phyloP scores from a whole-genome alignment of 2,888 invertebrate species.

The Hipparchia semele region DNA sequence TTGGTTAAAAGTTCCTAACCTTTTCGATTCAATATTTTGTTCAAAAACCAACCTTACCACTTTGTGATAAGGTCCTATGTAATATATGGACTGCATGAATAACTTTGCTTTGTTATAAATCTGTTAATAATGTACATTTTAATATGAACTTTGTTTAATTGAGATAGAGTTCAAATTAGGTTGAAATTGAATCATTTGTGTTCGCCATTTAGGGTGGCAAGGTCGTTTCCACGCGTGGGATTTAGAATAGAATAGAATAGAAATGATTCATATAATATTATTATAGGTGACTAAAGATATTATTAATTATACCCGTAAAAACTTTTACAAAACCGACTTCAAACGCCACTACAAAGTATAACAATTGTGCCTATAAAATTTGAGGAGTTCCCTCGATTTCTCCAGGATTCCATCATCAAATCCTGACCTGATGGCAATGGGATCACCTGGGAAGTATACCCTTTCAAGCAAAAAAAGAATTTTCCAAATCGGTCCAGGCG shows the following conservation, averaged over 20 bases:
- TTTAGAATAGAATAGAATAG: no score
- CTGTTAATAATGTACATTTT: neutral
- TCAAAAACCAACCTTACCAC: slow-evolving; percentile 21
- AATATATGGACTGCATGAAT: neutral
- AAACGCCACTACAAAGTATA: no score
- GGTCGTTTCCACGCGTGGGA: slow-evolving; percentile 30
- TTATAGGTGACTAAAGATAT: neutral
- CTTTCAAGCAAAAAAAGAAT: no score
- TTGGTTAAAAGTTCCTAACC: slow-evolving; percentile 5
- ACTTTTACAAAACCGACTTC: no score
- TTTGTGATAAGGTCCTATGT: neutral
- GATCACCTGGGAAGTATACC: neutral
- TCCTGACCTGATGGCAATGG: no score
- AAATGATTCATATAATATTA: neutral
- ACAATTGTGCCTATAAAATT: no score
- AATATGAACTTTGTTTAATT: neutral
- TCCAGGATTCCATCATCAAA: no score
- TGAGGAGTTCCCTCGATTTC: no score
- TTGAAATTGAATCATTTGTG: slow-evolving; percentile 16
- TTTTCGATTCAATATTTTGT: neutral
- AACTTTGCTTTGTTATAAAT: neutral
- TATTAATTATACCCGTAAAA: neutral
- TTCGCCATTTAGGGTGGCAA: slow-evolving; percentile 29
- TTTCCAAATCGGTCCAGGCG: neutral
- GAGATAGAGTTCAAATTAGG: slow-evolving; percentile 7